Conservation (phyloP, 2,113 vertebrate species). For the Syrmaticus mikado region DNA sequence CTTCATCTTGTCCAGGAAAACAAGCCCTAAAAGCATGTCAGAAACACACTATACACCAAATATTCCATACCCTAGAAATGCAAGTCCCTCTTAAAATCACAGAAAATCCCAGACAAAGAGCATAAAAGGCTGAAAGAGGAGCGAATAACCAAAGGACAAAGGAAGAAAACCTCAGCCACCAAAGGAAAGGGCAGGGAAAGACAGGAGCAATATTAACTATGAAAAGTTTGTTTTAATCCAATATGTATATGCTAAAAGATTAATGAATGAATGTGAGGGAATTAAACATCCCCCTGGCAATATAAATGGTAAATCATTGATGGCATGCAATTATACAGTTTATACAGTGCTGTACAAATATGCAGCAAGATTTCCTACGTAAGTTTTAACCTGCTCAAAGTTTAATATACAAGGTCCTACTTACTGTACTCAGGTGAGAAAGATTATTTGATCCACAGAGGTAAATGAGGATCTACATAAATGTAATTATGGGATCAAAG, state of each 20-base stretch:
- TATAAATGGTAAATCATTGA: slow-evolving; percentile 45
- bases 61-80: neutral
- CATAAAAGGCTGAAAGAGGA: neutral
- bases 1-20: neutral
- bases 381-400: neutral
- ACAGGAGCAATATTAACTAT: neutral
- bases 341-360: slow-evolving; percentile 35
- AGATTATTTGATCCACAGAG: neutral
- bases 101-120: neutral
- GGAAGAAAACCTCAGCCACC: neutral
- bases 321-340: slow-evolving; percentile 8
- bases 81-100: neutral
- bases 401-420: neutral
- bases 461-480: neutral
- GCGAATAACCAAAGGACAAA: slow-evolving; percentile 13
- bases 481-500: neutral
- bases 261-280: slow-evolving; percentile 38
- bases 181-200: slow-evolving; percentile 34
- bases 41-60: neutral
- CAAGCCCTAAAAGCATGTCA: neutral
- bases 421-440: neutral
- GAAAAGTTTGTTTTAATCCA: slow-evolving; percentile 49
- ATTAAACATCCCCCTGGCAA: slow-evolving; percentile 17
- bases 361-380: neutral
- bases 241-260: slow-evolving; percentile 44